phyloP scores from a whole-genome alignment of 2,888 invertebrate genomes.

The Machimus atricapillus region DNA sequence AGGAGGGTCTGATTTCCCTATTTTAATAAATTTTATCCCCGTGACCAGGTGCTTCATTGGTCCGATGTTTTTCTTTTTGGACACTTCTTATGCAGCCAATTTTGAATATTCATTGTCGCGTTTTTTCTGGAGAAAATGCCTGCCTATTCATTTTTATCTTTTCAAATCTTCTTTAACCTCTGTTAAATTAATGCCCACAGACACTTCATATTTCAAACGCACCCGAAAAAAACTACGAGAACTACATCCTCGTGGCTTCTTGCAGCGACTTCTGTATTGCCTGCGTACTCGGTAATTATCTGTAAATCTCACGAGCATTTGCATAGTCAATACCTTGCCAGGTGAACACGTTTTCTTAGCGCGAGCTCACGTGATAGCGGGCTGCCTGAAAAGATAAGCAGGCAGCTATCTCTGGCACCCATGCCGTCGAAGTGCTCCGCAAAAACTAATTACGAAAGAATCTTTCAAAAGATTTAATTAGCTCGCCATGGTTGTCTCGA shows the following conservation, averaged over 20 bases:
- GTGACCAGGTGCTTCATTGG: not conserved
- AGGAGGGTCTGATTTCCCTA: not conserved
- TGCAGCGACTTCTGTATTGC: not conserved
- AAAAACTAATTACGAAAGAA: conserved; percentile 50
- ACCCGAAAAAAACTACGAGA: too few species aligned
- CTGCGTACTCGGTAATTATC: not conserved
- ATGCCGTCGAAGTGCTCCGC: conserved; percentile 36
- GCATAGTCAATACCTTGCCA: not conserved
- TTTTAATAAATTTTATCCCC: not conserved
- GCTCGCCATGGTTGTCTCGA: conserved; percentile 48
- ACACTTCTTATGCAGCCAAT: not conserved
- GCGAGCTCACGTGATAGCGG: not conserved
- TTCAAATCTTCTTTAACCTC: not conserved
- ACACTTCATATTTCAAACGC: too few species aligned
- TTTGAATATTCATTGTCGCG: not conserved
- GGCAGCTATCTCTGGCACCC: not conserved
- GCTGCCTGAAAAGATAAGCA: not conserved
- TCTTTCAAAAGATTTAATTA: conserved; percentile 50
- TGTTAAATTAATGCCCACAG: not conserved
- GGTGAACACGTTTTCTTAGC: not conserved
- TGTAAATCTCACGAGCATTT: not conserved
- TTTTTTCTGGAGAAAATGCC: not conserved
- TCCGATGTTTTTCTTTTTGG: not conserved
- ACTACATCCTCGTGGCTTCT: not conserved
- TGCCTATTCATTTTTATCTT: not conserved